phyloP scores from a whole-genome alignment of 2,888 invertebrate species.

The Cheilosia scutellata region DNA sequence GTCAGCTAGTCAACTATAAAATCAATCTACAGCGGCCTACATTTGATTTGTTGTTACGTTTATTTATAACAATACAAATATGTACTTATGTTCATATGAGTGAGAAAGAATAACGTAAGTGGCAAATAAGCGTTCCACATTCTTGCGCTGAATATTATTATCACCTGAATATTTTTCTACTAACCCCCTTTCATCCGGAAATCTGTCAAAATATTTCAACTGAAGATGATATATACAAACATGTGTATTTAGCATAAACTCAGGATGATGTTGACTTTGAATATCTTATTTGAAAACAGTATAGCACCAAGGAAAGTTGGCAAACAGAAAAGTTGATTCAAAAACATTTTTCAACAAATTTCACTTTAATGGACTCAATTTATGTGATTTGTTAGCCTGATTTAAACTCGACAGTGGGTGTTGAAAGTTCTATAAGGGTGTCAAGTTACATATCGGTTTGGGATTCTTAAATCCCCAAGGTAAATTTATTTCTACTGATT shows the following conservation, averaged over 20 bases:
- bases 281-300: background rate
- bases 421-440: background rate
- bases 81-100: background rate
- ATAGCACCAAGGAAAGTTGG: background rate
- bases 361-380: conserved; percentile 24
- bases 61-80: background rate
- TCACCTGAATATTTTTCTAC: background rate
- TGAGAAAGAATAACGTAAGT: background rate
- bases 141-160: background rate
- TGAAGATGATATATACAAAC: background rate
- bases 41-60: too few species aligned
- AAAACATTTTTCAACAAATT: conserved; percentile 27
- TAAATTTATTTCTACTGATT: background rate
- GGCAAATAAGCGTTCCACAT: background rate
- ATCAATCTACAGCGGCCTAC: too few species aligned
- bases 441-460: conserved; percentile 8
- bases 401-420: conserved; percentile 14
- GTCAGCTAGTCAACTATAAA: too few species aligned
- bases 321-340: background rate
- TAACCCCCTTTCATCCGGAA: background rate
- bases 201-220: background rate
- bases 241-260: background rate
- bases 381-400: conserved; percentile 30
- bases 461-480: background rate
- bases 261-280: background rate